Base-by-base conservation (phyloP, 1,140 invertebrate genomes). In the Drosophila carrolli region DNA sequence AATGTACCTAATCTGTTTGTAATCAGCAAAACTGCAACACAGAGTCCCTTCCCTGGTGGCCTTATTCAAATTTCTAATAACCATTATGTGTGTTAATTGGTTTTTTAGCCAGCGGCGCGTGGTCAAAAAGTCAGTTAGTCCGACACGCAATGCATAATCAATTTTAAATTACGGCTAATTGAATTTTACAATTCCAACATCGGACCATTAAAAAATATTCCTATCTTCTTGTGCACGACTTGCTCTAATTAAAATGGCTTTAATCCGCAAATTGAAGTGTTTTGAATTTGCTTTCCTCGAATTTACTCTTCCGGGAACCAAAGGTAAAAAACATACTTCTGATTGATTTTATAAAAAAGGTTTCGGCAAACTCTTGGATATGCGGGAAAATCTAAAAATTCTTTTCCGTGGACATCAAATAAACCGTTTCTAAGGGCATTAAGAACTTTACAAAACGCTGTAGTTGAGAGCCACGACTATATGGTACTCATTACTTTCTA, bases 61-160 rank as follows among this genome's bases (percentile, higher is more conserved):
- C 10, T 27, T 43, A 23, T 66, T 40, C 51, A n/a, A 35, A 70
- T 55, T 76, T 68, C 55, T 54, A 71, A 78, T 85, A 77, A 80
- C 67, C 50, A 46, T 73, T 62, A 51, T 75, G 43, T 71, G 61
- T 62, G 58, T 56, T 85, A 85, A 84, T 84, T 78, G 76, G 46
- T 48, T 84, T 85, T 84, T 80, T 66, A 72, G 71, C 65, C 65
- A 63, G 55, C 65, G 50, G 16, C 78, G 62, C 77, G 76, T 74
- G 57, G 65, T 29, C 48, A 43, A 47, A 47, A 62, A 61, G 51
- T 59, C 40, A 59, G 66, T 51, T 44, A 37, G 44, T 40, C 13
- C 13, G 9, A n/a, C 43, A 44, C n/a, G 56, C 29, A 50, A 44
- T 81, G 55, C 60, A 81, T 81, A 77, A 67, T 81, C 75, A 67